A percentile compares a stretch with the other conserved stretches of the same genome.
phyloP scores from a whole-genome alignment of 2,797 vertebrate species.

The Eleutherodactylus coqui region DNA sequence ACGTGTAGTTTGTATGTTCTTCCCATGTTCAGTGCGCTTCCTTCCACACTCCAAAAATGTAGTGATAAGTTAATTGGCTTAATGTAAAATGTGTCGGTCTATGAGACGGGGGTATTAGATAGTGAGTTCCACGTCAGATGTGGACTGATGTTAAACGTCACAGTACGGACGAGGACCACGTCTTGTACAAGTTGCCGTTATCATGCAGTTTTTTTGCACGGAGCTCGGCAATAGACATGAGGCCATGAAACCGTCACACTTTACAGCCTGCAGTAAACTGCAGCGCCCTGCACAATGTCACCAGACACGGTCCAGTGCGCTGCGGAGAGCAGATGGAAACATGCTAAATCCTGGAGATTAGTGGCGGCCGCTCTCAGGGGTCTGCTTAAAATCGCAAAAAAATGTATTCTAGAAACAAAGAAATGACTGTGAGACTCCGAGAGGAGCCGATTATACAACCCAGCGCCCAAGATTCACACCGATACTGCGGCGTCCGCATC shows the following conservation, averaged over 20 bases:
- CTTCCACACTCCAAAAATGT: too few species aligned
- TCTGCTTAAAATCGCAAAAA: slow-evolving; percentile 1
- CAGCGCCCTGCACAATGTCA: slow-evolving; percentile 17
- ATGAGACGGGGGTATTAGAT: too few species aligned
- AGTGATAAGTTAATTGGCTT: too few species aligned
- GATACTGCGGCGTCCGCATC: background rate
- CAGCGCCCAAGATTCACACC: slow-evolving; percentile 25
- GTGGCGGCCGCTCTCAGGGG: background rate
- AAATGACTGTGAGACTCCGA: slow-evolving; percentile 14
- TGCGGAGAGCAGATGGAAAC: slow-evolving; percentile 33
- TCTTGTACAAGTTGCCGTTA: background rate
- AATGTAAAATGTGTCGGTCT: too few species aligned
- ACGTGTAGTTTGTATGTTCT: too few species aligned
- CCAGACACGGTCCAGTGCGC: background rate
- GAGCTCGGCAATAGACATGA: background rate
- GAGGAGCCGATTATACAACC: background rate
- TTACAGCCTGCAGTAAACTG: slow-evolving; percentile 4
- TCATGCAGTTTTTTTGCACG: background rate
- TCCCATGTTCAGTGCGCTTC: too few species aligned
- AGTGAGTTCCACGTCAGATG: too few species aligned
- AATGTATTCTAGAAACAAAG: background rate
- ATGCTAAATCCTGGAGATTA: slow-evolving; percentile 33
- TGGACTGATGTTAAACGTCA: too few species aligned
- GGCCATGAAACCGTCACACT: background rate
- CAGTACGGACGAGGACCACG: background rate